Evolutionary conservation across 2,888 invertebrate species (phyloP).

Genomic region (Zele albiditarsus): DNA sequence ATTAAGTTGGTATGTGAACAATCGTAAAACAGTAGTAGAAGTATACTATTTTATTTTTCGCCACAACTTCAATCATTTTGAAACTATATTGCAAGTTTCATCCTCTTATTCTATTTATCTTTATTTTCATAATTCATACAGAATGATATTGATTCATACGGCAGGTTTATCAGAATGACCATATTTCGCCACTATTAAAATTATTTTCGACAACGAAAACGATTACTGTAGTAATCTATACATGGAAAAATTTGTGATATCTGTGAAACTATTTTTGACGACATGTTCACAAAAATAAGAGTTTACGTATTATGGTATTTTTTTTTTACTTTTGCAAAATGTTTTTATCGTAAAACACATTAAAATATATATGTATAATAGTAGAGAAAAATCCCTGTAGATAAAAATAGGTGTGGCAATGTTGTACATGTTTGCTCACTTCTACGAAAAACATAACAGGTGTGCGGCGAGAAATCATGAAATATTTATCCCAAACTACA

Average conservation of each 20-base stretch:
- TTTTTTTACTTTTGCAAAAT: background rate
- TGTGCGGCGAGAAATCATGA: conserved; percentile 37
- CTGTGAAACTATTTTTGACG: too few species aligned
- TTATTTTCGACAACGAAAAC: too few species aligned
- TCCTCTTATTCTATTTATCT: too few species aligned
- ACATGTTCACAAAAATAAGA: too few species aligned
- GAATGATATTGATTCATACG: too few species aligned
- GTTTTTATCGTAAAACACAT: background rate
- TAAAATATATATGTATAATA: background rate
- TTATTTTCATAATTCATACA: too few species aligned
- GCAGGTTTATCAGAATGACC: too few species aligned
- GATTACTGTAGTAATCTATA: too few species aligned
- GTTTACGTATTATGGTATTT: too few species aligned
- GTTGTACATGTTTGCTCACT: conserved; percentile 3
- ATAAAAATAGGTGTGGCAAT: conserved; percentile 44
- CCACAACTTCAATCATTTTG: background rate
- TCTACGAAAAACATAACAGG: conserved; percentile 41
- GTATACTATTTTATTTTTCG: background rate
- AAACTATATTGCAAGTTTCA: background rate
- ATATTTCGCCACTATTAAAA: too few species aligned
- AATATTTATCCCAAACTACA: conserved; percentile 34
- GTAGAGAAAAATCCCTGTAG: conserved; percentile 32
- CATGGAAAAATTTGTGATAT: too few species aligned
- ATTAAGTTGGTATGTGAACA: background rate
- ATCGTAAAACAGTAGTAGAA: background rate